These are phyloP conservation scores for Ephialtes manifestator DNA, from an alignment of 2,888 invertebrate genomes.

Conservation along the genomic window DNA sequence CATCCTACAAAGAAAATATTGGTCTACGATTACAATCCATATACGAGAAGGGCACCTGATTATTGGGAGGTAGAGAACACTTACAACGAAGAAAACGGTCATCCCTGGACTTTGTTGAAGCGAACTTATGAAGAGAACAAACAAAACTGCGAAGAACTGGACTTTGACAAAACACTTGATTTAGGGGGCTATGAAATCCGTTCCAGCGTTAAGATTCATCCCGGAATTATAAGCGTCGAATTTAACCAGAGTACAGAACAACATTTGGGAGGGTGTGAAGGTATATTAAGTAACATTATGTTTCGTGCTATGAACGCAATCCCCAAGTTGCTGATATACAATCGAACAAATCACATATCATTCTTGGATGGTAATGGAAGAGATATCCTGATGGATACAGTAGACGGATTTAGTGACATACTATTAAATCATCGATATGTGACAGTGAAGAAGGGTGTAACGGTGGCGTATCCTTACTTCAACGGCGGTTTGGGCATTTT, in stretches of 20 bases:
- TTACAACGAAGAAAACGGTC: not conserved
- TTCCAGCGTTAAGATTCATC: not conserved
- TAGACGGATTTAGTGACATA: not conserved
- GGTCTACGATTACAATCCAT: conserved; percentile 72
- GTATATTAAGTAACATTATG: not conserved
- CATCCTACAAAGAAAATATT: conserved; percentile 20
- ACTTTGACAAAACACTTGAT: conserved; percentile 37
- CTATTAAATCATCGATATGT: not conserved
- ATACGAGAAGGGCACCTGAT: conserved; percentile 43
- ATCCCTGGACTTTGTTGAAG: not conserved
- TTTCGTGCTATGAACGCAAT: conserved; percentile 20
- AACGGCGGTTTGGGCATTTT: not conserved
- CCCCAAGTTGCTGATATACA: not conserved
- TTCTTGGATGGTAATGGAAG: not conserved
- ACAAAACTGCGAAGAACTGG: not conserved
- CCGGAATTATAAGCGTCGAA: not conserved
- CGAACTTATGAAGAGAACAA: not conserved
- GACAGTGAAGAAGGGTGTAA: not conserved
- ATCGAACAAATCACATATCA: not conserved
- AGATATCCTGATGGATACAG: not conserved
- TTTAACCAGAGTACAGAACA: not conserved
- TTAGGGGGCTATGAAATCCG: conserved; percentile 35
- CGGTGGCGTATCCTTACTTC: not conserved
- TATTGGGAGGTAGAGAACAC: conserved; percentile 61
- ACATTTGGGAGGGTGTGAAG: not conserved